These are phyloP conservation scores for Drosophila anceps DNA, from an alignment of 2,888 invertebrate genomes.

Conservation along the genomic window DNA sequence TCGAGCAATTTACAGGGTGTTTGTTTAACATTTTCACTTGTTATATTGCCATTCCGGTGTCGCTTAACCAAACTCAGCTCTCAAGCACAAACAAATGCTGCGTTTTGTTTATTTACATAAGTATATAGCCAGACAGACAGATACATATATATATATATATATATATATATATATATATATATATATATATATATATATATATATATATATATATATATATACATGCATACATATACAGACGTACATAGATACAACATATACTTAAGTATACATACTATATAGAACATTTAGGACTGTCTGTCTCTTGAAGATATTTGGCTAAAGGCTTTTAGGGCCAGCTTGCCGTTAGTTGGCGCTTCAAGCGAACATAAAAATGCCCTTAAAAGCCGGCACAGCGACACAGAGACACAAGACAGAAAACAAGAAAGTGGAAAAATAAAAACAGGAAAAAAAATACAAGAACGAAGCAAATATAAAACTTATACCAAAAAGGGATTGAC, in stretches of 20 bases:
- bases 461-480: slow-evolving; percentile 78
- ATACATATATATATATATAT: slow-evolving; percentile 11
- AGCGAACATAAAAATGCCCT: slow-evolving; percentile 79
- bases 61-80: slow-evolving; percentile 47
- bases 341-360: slow-evolving; percentile 78
- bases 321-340: slow-evolving; percentile 79
- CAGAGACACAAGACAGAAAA: slow-evolving; percentile 47
- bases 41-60: slow-evolving; percentile 69
- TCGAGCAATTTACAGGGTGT: slow-evolving; percentile 13
- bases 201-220: slow-evolving; percentile 5
- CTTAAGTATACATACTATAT: slow-evolving; percentile 36
- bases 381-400: slow-evolving; percentile 68
- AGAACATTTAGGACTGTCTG: slow-evolving; percentile 55
- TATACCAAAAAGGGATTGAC: slow-evolving; percentile 81
- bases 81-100: slow-evolving; percentile 63
- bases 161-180: slow-evolving; percentile 8
- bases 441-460: slow-evolving; percentile 20
- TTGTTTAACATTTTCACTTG: slow-evolving; percentile 26
- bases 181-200: slow-evolving; percentile 9
- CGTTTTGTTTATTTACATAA: slow-evolving; percentile 73
- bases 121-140: slow-evolving; percentile 45
- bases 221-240: slow-evolving; percentile 17
- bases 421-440: slow-evolving; percentile 34
- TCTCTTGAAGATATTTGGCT: slow-evolving; percentile 78
- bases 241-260: slow-evolving; percentile 16